Base-by-base conservation (phyloP, 2,113 vertebrate species). In the Silurus glanis region DNA sequence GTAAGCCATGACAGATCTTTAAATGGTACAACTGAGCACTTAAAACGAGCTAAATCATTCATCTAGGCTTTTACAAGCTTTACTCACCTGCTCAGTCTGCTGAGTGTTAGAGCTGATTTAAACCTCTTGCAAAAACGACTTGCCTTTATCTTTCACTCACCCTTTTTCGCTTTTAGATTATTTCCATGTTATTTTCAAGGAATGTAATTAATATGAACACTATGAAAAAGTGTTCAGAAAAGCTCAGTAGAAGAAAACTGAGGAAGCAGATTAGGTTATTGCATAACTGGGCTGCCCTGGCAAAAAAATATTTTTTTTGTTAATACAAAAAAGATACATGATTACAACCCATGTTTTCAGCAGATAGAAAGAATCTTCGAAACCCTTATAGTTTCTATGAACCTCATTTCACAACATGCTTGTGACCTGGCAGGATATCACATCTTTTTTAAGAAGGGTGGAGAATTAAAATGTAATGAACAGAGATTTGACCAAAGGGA, bases 141-240 rank as follows among this genome's bases (percentile, higher is more conserved):
- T 58, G 10, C 53, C 49, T 55, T 1, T 47, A 8, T 51, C 72
- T 76, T 23, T 75, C 45, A 53, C 23, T 76, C 72, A n/a, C 72
- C 13, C 9, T 75, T 23, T 75, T 12, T 56, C n/a, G 28, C 49
- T 58, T 45, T 59, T 16, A 76, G 47, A 76, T 53, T 47, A 64
- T 78, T 76, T 84, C 58, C 28, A 19, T 79, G 59, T n/a, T 64
- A 37, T 59, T 64, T 76, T 49, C 58, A 76, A 21, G 71, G 61
- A 83, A 76, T 56, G 58, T 67, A 87, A 87, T 87, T 87, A 87
- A 83, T 87, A 67, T 28, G 5, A 76, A 75, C 59, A 74, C n/a
- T 82, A 28, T 37, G 76, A 64, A 61, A 47, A 21, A 76, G 10
- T 23, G 17, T 49, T 37, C 53, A 28, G 59, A 64, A 82, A 74